Base-by-base conservation (phyloP, 2,113 vertebrate genomes). In the Chrysochloris asiatica region DNA sequence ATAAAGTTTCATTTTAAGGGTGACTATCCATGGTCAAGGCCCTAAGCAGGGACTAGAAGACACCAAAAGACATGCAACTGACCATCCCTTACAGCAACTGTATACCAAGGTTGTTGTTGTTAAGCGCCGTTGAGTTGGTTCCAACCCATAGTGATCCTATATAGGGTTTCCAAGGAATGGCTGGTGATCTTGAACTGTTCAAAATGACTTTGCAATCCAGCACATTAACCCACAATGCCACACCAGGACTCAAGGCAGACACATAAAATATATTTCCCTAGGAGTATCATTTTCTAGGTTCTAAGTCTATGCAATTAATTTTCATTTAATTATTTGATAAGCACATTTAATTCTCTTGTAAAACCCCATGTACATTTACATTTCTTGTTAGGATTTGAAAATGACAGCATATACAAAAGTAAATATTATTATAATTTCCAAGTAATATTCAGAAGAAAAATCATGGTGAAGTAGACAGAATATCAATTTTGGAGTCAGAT, bases 1-100 rank as follows among this genome's bases (percentile, higher is more conserved):
- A 2, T 52, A 73, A n/a, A n/a, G n/a, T 14, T 88, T 69, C 38
- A 33, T 54, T 95, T 78, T 48, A 88, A 87, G 88, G 47, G 21
- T 17, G 45, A 90, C 59, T 47, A 28, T 3, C 12, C 1, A 0
- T 3, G 16, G 33, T 16, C 8, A 80, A 30, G 17, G 17, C 24
- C 26, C 43, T 78, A 12, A 24, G 11, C 12, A 45, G 4, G 16
- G 14, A 52, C 36, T 17, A 72, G 14, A 38, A 8, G 45, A 77
- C 4, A 71, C 38, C 19, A 52, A 48, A 48, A 61, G 8, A 14
- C 28, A n/a, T 80, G 33, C 86, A 56, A 80, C 4, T 52, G 12
- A 26, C 3, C 0, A 19, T 28, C 9, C 14, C 83, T 93, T 92
- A 48, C 79, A 63, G 54, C 21, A 41, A 83, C 3, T 52, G n/a